phyloP scores from a whole-genome alignment of 2,113 vertebrate genomes.

The Apodemus speciosus region DNA sequence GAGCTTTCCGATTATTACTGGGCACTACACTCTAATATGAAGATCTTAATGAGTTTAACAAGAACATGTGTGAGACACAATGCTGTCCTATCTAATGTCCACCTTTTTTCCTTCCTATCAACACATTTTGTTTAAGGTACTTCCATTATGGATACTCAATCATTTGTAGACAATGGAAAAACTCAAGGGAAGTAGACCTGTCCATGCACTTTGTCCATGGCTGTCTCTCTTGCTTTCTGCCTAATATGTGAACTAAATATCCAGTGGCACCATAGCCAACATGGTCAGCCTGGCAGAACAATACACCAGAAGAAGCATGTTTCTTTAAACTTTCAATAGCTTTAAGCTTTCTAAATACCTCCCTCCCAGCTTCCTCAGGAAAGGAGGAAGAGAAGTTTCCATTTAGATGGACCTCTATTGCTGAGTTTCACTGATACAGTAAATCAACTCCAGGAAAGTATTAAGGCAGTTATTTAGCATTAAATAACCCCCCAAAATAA shows the following conservation, averaged over 20 bases:
- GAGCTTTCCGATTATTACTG: not conserved
- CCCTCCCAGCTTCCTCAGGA: not conserved
- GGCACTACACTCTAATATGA: not conserved
- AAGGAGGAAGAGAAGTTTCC: not conserved
- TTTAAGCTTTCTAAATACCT: not conserved
- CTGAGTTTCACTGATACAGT: conserved; percentile 12
- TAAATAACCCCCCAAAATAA: conserved; percentile 30
- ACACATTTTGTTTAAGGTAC: not conserved
- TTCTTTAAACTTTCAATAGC: not conserved
- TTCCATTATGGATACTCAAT: not conserved
- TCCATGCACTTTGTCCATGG: not conserved
- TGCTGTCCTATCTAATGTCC: not conserved
- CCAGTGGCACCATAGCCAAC: fast-evolving
- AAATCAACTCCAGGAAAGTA: not conserved
- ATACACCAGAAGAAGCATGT: not conserved
- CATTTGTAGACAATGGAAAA: not conserved
- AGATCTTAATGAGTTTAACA: not conserved
- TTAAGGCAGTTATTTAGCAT: not conserved
- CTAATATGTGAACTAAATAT: not conserved
- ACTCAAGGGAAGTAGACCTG: not conserved
- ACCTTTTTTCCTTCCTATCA: not conserved
- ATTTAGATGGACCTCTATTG: not conserved
- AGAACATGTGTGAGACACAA: not conserved
- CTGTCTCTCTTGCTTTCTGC: not conserved
- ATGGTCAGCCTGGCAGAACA: not conserved